Evolutionary conservation across 2,113 vertebrate species (phyloP), one percentile per base, ranked within the genome.

Genomic region (Athene cunicularia): DNA sequence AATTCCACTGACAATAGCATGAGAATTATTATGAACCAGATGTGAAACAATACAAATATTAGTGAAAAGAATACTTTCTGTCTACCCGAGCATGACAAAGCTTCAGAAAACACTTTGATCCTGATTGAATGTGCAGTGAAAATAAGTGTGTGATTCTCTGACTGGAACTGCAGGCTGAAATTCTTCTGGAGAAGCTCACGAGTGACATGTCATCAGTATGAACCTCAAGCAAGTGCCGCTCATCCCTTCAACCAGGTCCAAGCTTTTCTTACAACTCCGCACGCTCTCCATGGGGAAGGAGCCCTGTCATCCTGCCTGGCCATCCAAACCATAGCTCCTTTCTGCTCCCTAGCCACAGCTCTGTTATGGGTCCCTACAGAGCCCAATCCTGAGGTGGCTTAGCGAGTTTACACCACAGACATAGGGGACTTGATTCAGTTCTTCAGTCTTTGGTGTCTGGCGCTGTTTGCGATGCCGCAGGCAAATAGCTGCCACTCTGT

Each of bases 1-100:
- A 96, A 93, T 96, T 97, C 93, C 66, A 80, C 77, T 86, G 94
- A 93, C 88, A 97, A 96, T 96, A 96, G 83, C 86, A 94, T 95
- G 92, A 96, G 88, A 94, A 93, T 87, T 95, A 88, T 95, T 96
- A 94, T 3, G 47, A 95, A 96, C 66, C 96, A 97, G 96, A 97
- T 97, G 95, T 94, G 96, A 88, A 97, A 85, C 88, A 95, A 95
- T 89, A 55, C 86, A 97, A 96, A 95, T 91, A 96, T 91, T 94
- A 96, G 58, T 83, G 80, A 76, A 95, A 95, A 95, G 53, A 95
- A 97, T 96, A 86, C 53, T 95, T 95, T 81, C 75, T 81, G 64
- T 96, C 93, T 90, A 90, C 49, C 77, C 32, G 0, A 94, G 86
- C 95, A 95, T 97, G 95, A 95, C 93, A 95, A 86, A 95, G 94